Evolutionary conservation across 2,888 invertebrate species (phyloP).

Genomic region (Brenthis daphne): DNA sequence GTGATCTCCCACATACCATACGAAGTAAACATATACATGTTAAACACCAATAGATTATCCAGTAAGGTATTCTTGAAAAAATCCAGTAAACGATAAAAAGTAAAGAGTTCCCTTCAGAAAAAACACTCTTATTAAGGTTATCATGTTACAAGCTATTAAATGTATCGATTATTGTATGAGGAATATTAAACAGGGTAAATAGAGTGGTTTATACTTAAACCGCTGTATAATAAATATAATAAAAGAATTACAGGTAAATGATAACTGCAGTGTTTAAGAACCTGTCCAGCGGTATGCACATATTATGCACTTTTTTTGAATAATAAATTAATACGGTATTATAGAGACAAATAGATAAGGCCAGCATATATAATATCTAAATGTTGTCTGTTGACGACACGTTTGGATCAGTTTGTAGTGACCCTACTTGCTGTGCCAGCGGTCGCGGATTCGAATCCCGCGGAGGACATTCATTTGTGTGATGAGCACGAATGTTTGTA

Average conservation of each 20-base stretch:
- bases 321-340: conserved; percentile 1
- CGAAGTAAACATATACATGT: background rate
- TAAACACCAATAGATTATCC: too few species aligned
- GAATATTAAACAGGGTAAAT: conserved; percentile 20
- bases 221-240: conserved; percentile 19
- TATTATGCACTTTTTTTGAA: background rate
- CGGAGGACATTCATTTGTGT: too few species aligned
- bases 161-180: conserved; percentile 3
- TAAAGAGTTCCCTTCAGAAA: background rate
- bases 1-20: too few species aligned
- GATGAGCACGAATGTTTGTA: too few species aligned
- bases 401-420: too few species aligned
- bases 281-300: conserved; percentile 12
- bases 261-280: conserved; percentile 24
- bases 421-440: too few species aligned
- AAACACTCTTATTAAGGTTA: background rate
- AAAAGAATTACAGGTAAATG: conserved; percentile 34
- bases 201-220: conserved; percentile 21
- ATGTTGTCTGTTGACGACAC: too few species aligned
- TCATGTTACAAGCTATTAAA: conserved; percentile 1
- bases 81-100: too few species aligned
- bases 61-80: too few species aligned
- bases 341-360: background rate
- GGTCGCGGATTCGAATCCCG: too few species aligned
- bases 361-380: too few species aligned